Percentiles rank a stretch among this genome's conserved stretches.
Evolutionary conservation across 2,888 invertebrate genomes (phyloP).

Genomic region (Caenorhabditis macrosperma): DNA sequence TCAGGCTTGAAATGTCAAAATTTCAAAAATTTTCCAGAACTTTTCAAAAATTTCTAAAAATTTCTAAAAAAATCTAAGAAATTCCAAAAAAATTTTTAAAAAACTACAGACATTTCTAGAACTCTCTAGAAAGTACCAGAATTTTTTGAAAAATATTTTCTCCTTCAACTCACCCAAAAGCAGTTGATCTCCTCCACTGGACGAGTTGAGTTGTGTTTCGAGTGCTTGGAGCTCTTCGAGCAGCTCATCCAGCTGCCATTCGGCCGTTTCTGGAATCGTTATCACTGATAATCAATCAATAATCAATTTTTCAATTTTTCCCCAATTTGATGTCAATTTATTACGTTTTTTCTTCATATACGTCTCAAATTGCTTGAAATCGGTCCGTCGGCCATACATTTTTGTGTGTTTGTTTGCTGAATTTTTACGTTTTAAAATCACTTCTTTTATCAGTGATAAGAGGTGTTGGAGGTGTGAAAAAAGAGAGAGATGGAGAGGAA

Average conservation of each 20-base stretch:
- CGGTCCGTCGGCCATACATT: slow-evolving; percentile 45
- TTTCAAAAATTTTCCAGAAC: too few relatives aligned
- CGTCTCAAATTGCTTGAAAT: slow-evolving; percentile 48
- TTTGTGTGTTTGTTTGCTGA: slow-evolving; percentile 12
- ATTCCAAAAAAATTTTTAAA: too few relatives aligned
- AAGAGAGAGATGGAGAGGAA: background rate
- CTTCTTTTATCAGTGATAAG: background rate
- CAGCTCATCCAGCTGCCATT: slow-evolving; percentile 96
- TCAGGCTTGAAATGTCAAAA: too few relatives aligned
- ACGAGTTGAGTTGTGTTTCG: slow-evolving; percentile 84
- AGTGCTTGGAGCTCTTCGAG: slow-evolving; percentile 94
- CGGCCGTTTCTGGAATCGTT: slow-evolving; percentile 87
- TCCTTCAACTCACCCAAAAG: slow-evolving; percentile 86
- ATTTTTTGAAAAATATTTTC: too few relatives aligned
- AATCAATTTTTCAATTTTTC: background rate
- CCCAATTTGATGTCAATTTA: background rate
- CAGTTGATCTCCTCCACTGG: slow-evolving; percentile 81
- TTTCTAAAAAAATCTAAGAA: too few relatives aligned
- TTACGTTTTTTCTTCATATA: slow-evolving; percentile 59
- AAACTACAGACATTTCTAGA: too few relatives aligned
- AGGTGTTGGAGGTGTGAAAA: background rate
- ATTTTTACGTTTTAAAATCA: too few relatives aligned
- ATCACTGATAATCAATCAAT: background rate
- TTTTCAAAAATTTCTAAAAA: too few relatives aligned
- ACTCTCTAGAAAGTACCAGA: too few relatives aligned